Evolutionary conservation across 2,113 vertebrate genomes (phyloP), one percentile per base, ranked within the genome.

Genomic region (Ranitomeya imitator): DNA sequence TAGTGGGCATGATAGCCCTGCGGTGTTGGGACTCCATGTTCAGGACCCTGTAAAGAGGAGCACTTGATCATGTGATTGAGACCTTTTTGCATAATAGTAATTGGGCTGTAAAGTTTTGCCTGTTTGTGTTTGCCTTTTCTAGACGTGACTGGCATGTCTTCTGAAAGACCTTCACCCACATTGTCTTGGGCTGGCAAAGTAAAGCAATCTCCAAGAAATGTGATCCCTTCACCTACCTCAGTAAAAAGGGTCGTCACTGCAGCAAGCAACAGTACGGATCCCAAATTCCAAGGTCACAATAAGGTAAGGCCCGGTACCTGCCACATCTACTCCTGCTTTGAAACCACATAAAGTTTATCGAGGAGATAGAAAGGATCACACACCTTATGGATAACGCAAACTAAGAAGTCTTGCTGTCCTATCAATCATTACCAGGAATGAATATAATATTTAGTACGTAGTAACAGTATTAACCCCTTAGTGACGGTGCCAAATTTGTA

Each of bases 221-320:
- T 76, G 57, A 83, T 54, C 16, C 19, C 37, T 65, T 83, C 86
- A 63, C n/a, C 86, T 88, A 65, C 87, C 81, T 88, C 87, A 37
- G 15, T 55, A 23, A 54, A 18, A 14, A 37, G 37, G 52, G 0
- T 57, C 26, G 13, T 21, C 37, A 23, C 67, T 61, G 82, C 57
- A 52, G 9, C 67, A 7, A 63, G 12, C n/a, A 77, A 6, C 23
- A 61, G n/a, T 11, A 63, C 37, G 71, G 80, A 65, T 45, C 59
- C 21, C 6, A 52, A 37, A 23, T 18, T 67, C 21, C 60, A 52
- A 26, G 60, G 45, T 26, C 11, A 11, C 19, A 79, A 65, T n/a
- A 86, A 54, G 85, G 85, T 79, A 81, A 83, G 31, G 80, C 15
- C 18, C 26, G 76, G 14, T 79, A 55, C 12, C 26, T 31, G 26